Percentiles rank a stretch among this genome's conserved stretches.
These are phyloP conservation scores for Polydesmus complanatus DNA, from an alignment of 2,888 invertebrate genomes.

Conservation along the genomic window DNA sequence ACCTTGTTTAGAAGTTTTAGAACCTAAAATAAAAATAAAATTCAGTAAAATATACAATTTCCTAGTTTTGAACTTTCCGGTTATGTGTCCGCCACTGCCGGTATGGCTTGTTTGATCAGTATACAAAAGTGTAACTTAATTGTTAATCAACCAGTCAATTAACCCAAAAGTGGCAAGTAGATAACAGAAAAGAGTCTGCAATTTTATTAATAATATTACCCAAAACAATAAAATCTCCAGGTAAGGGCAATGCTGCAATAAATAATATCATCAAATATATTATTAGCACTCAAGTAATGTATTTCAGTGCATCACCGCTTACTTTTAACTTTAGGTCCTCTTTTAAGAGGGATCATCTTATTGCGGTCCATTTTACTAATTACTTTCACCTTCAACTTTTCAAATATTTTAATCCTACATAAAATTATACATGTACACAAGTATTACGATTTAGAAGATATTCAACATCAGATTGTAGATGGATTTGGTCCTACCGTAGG, in stretches of 20 bases:
- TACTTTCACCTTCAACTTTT: too few species aligned
- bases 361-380: constrained; percentile 14
- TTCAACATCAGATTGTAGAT: too few species aligned
- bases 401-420: too few species aligned
- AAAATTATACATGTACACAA: too few species aligned
- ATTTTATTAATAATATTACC: constrained; percentile 25
- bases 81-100: too few species aligned
- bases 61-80: not conserved
- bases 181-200: too few species aligned
- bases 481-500: too few species aligned
- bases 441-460: too few species aligned
- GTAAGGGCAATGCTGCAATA: constrained; percentile 25
- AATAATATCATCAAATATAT: not conserved
- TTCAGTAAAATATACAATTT: not conserved
- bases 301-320: not conserved
- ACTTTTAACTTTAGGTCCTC: constrained; percentile 17
- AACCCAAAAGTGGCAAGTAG: too few species aligned
- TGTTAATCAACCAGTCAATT: too few species aligned
- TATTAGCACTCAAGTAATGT: not conserved
- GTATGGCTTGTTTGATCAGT: too few species aligned
- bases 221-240: constrained; percentile 33
- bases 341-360: constrained; percentile 15
- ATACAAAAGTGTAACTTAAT: too few species aligned
- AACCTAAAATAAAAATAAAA: constrained; percentile 7
- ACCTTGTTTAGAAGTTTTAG: constrained; percentile 10